These are phyloP conservation scores for Pseudolaguvia tuberculata DNA, from an alignment of 2,113 vertebrate species.

Conservation along the genomic window DNA sequence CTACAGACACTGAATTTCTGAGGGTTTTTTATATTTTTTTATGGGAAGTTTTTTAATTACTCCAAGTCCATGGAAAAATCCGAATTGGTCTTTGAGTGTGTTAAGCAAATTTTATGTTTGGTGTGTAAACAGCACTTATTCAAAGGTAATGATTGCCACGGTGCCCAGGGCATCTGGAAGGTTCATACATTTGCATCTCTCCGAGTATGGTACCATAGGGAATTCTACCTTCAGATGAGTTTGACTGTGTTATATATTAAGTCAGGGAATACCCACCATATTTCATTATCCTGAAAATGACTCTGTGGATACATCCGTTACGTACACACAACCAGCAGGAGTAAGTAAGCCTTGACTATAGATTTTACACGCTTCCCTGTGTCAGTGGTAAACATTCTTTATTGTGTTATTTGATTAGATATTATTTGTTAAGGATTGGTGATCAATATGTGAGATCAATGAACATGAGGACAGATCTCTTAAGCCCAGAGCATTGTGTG, in stretches of 20 bases:
- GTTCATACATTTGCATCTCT: constrained; percentile 41
- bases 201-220: constrained; percentile 31
- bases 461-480: constrained; percentile 12
- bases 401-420: constrained; percentile 41
- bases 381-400: constrained; percentile 39
- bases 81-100: neutral
- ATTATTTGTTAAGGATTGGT: constrained; percentile 45
- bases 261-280: constrained; percentile 40
- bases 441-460: constrained; percentile 45
- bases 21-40: neutral
- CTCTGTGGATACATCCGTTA: constrained; percentile 23
- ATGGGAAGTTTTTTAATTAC: neutral
- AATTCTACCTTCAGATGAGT: constrained; percentile 41
- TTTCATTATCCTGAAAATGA: constrained; percentile 39
- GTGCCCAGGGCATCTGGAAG: constrained; percentile 23
- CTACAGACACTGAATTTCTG: neutral
- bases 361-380: constrained; percentile 32
- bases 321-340: constrained; percentile 26
- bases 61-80: constrained; percentile 1
- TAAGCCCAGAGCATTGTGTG: neutral
- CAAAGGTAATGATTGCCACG: constrained; percentile 33
- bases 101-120: constrained; percentile 26
- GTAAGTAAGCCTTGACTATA: constrained; percentile 15
- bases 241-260: constrained; percentile 43
- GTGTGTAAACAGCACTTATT: constrained; percentile 36